Base-by-base conservation (phyloP, 2,113 vertebrate genomes). In the Hippopotamus amphibius region DNA sequence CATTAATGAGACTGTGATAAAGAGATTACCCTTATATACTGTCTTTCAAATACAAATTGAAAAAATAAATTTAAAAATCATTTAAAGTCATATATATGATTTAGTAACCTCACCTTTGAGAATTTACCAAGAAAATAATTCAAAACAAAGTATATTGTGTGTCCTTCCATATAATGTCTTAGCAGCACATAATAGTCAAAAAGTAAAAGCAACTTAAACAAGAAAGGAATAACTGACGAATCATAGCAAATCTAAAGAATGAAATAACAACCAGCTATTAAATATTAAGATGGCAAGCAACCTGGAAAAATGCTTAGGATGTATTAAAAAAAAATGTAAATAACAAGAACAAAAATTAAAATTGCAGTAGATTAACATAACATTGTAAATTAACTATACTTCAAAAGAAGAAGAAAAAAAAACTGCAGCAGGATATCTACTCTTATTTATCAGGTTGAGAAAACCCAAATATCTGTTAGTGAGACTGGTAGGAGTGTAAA, bases 51-150 rank as follows among this genome's bases (percentile, higher is more conserved):
- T 71, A 74, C 3, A 80, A 90, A 90, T 6, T 43, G 37, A 21
- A 65, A 88, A 93, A 50, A 90, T 77, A 50, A 19, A 88, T 59
- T 83, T 72, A 65, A 86, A 69, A 85, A 71, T 92, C 33, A 88
- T 17, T 57, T 71, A 68, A 82, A 85, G 19, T 37, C 24, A 41
- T 48, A 71, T 76, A 72, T n/a, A 61, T 33, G 71, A 95, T 15
- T 83, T 77, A 74, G 37, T 88, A 83, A 97, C 79, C 24, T 93
- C 5, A 92, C 3, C 17, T 97, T 77, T 85, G 55, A 89, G 53
- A 95, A 93, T 53, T 94, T 59, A 86, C 37, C 50, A 82, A 93
- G 76, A 84, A 84, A 93, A 80, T n/a, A 88, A 72, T 85, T 81
- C 41, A 85, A 92, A 92, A 61, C 57, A 48, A 72, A 80, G 46